Percentiles rank a stretch among this genome's conserved stretches.
Evolutionary conservation across 1,140 invertebrate species (phyloP).

Genomic region (Pseudachorutes palmiensis): DNA sequence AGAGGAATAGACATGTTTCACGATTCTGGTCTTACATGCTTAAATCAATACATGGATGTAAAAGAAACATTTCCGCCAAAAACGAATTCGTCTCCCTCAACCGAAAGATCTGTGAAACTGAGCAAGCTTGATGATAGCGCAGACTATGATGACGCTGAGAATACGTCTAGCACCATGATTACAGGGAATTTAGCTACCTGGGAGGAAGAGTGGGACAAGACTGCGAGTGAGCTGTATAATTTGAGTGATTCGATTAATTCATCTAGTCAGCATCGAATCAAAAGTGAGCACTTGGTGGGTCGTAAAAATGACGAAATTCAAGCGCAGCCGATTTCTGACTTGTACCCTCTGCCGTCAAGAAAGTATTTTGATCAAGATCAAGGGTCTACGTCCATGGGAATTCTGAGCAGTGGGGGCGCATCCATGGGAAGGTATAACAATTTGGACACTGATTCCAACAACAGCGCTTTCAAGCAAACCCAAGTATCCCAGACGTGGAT

Average conservation of each 20-base stretch:
- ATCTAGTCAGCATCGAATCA: too few relatives aligned
- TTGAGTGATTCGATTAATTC: constrained; percentile 13
- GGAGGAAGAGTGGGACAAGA: constrained; percentile 6
- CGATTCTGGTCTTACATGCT: too few relatives aligned
- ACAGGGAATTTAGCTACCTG: background rate
- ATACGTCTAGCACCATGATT: background rate
- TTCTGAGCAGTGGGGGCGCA: background rate
- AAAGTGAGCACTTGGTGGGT: too few relatives aligned
- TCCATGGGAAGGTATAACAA: background rate
- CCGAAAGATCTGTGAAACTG: too few relatives aligned
- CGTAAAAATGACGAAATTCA: too few relatives aligned
- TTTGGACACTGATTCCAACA: background rate
- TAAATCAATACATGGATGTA: too few relatives aligned
- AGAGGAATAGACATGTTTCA: background rate
- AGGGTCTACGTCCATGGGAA: background rate
- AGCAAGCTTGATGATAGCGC: too few relatives aligned
- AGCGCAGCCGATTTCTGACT: too few relatives aligned
- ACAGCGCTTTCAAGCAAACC: background rate
- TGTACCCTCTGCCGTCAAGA: background rate
- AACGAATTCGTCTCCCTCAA: too few relatives aligned
- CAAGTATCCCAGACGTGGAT: constrained; percentile 38
- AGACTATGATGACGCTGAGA: background rate
- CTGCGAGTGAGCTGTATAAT: background rate
- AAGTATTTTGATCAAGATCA: background rate
- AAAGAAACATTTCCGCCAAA: too few relatives aligned